Base-by-base conservation (phyloP, 2,888 invertebrate genomes). In the Lepidocyrtinus sp. region DNA sequence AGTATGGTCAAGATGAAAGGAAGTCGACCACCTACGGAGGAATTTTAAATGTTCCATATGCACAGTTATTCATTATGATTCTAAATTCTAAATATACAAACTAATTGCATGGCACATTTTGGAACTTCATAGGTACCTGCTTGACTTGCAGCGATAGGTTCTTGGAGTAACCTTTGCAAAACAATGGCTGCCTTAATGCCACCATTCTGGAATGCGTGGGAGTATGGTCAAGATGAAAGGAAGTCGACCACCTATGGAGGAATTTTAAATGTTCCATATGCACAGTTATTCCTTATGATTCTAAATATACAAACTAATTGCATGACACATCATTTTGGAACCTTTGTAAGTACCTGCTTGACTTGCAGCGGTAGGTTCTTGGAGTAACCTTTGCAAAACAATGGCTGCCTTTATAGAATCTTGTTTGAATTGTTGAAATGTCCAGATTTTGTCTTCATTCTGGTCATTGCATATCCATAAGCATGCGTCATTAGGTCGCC, bases 121-220 rank as follows among this genome's bases (percentile, higher is more conserved):
- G n/a, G n/a, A n/a, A n/a, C n/a, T n/a, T n/a, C n/a, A n/a, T n/a
- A n/a, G n/a, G n/a, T n/a, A n/a, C n/a, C n/a, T n/a, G n/a, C n/a
- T n/a, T n/a, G n/a, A n/a, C 26, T 46, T 46, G 67, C 46, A 3
- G 65, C 15, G 9, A 72, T 12, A 15, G 50, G 27, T 12, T 68
- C 59, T 0, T 68, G 19, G 1, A 84, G 26, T n/a, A 82, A 17
- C 26, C 73, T 68, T 65, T 82, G 68, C 2, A 85, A 65, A 17
- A 73, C 64, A 9, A 86, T 46, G 0, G 81, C 77, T 3, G 86
- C 80, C 7, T 82, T 77, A 1, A 59, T 79, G 84, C 85, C 85
- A 86, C 85, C 85, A 86, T 80, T 86, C 82, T n/a, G 86, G 85
- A 15, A 83, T 75, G 50, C 84, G 59, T 0, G 83, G 73, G 0